These are phyloP conservation scores for Sebastes iracundus DNA, from an alignment of 2,797 vertebrate species.

Conservation along the genomic window DNA sequence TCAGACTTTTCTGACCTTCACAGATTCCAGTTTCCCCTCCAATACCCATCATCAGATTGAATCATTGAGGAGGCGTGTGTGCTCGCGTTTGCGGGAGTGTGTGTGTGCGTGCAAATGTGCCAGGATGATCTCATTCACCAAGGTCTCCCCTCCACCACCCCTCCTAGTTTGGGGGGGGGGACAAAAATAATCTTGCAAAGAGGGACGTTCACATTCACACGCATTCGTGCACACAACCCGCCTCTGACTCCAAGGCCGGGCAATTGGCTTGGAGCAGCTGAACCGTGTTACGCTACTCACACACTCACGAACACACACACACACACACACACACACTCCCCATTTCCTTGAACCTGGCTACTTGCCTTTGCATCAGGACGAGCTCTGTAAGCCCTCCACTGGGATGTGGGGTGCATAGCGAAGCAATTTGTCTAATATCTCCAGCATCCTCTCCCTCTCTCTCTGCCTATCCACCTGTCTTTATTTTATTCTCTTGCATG, in stretches of 20 bases:
- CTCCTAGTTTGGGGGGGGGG: conserved; percentile 45
- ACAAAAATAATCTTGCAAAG: conserved; percentile 76
- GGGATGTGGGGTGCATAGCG: conserved; percentile 43
- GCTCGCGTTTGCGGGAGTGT: conserved; percentile 10
- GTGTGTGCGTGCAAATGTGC: conserved; percentile 38
- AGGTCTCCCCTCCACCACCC: conserved; percentile 47
- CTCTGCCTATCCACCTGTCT: conserved; percentile 21
- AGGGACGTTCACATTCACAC: conserved; percentile 64
- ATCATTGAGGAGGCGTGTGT: conserved; percentile 63
- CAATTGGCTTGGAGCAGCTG: conserved; percentile 69
- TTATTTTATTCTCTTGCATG: conserved; percentile 35
- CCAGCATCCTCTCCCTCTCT: conserved; percentile 29
- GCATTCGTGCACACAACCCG: conserved; percentile 59
- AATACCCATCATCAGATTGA: conserved; percentile 74
- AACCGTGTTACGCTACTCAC: conserved; percentile 56
- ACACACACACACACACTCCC: conserved; percentile 34
- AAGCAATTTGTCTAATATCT: conserved; percentile 59
- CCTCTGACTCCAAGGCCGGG: conserved; percentile 63
- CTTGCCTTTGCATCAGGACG: conserved; percentile 44
- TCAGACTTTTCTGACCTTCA: conserved; percentile 78
- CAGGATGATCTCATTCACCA: conserved; percentile 74
- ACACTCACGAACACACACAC: conserved; percentile 14
- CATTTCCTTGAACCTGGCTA: conserved; percentile 60
- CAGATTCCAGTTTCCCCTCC: conserved; percentile 70
- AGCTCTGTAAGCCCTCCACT: conserved; percentile 41